These are phyloP conservation scores for Orchesellides sinensis DNA, from an alignment of 2,888 invertebrate genomes.

Conservation along the genomic window DNA sequence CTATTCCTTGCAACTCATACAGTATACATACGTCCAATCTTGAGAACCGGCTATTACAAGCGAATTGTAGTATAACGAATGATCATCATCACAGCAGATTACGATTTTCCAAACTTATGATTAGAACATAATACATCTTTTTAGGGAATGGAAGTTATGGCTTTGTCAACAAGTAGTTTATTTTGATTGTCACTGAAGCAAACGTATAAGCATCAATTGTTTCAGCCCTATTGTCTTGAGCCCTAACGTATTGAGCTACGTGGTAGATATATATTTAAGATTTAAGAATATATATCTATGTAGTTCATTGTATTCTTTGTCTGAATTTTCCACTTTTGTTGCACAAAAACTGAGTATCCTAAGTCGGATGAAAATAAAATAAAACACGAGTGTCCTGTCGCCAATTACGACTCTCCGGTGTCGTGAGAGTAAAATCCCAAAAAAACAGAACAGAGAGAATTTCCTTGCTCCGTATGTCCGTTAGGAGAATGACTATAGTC, in stretches of 20 bases:
- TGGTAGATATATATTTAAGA: no score
- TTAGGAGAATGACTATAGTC: background rate
- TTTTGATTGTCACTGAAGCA: slow-evolving; percentile 4
- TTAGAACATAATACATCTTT: background rate
- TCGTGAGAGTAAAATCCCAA: background rate
- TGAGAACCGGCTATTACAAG: no score
- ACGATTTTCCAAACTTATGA: background rate
- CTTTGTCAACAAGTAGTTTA: no score
- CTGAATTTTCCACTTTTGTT: no score
- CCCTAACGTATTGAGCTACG: no score
- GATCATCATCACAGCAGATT: background rate
- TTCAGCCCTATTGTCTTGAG: background rate
- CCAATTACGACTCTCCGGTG: slow-evolving; percentile 36
- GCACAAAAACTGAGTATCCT: background rate
- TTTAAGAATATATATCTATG: no score
- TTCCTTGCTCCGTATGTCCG: background rate
- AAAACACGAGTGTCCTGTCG: slow-evolving; percentile 45
- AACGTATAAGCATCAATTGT: background rate
- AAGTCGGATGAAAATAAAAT: slow-evolving; percentile 3
- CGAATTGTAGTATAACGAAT: no score
- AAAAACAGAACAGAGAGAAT: background rate
- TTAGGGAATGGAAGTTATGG: no score
- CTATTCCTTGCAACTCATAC: no score
- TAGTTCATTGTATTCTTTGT: no score
- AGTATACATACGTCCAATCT: no score